These are phyloP conservation scores for Noctilio leporinus DNA, from an alignment of 2,113 vertebrate species.

Conservation along the genomic window DNA sequence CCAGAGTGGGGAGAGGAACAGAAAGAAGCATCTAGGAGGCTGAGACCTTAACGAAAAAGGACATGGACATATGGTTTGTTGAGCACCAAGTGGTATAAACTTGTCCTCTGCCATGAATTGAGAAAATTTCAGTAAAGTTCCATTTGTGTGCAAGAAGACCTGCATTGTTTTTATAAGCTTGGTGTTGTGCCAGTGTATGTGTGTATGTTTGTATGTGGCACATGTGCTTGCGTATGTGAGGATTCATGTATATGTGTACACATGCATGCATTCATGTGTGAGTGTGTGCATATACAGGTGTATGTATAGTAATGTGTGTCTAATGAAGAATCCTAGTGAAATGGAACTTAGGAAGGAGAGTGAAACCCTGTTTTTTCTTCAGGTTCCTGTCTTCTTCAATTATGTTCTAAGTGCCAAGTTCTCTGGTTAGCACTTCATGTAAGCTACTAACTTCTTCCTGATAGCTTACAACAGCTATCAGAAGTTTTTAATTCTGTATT, in stretches of 20 bases:
- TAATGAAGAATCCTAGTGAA: not conserved
- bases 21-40: fast-evolving
- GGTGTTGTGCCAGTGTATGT: too few species aligned
- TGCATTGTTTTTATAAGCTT: not conserved
- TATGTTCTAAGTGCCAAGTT: fast-evolving
- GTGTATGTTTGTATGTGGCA: not conserved
- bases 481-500: not conserved
- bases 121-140: too few species aligned
- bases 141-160: not conserved
- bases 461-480: fast-evolving
- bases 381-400: fast-evolving
- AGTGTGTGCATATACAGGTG: not conserved
- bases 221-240: not conserved
- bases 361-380: not conserved
- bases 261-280: not conserved
- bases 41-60: not conserved
- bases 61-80: fast-evolving
- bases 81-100: not conserved
- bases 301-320: too few species aligned
- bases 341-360: fast-evolving
- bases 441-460: not conserved
- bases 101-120: not conserved
- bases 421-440: not conserved
- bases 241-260: not conserved
- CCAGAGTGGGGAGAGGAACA: not conserved